phyloP scores from a whole-genome alignment of 2,797 vertebrate genomes.

The Euthynnus affinis region DNA sequence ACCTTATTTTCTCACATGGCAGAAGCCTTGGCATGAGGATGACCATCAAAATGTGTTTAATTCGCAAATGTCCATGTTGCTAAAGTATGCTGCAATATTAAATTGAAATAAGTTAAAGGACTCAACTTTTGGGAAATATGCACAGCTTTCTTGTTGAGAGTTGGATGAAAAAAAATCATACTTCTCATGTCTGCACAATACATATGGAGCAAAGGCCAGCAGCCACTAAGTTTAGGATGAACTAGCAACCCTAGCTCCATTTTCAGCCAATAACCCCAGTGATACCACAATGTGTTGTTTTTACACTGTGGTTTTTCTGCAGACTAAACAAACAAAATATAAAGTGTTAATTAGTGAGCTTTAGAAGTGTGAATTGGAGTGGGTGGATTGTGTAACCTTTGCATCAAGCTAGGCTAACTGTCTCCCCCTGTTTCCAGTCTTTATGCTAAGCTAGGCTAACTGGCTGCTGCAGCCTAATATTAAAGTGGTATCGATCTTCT shows the following conservation, averaged over 20 bases:
- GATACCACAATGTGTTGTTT: neutral
- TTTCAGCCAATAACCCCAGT: neutral
- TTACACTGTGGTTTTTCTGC: neutral
- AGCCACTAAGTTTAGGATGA: neutral
- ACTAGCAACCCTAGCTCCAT: neutral
- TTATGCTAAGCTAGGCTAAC: neutral
- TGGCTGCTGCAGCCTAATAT: neutral
- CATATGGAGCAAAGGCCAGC: neutral
- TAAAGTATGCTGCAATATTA: neutral
- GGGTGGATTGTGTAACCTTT: neutral
- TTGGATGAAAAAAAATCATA: neutral
- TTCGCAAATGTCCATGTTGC: neutral
- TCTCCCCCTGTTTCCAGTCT: too few relatives aligned
- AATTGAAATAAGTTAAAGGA: neutral
- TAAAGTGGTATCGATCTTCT: neutral
- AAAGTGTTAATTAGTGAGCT: neutral
- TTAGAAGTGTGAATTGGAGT: neutral
- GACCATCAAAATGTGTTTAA: conserved; percentile 7
- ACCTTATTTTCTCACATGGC: conserved; percentile 10
- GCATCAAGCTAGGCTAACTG: neutral
- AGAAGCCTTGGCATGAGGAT: neutral
- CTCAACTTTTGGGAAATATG: neutral
- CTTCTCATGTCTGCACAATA: neutral
- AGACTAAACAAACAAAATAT: neutral
- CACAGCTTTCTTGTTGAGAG: too few relatives aligned